Evolutionary conservation across 1,140 invertebrate species (phyloP).

Genomic region (Phortica variegata): DNA sequence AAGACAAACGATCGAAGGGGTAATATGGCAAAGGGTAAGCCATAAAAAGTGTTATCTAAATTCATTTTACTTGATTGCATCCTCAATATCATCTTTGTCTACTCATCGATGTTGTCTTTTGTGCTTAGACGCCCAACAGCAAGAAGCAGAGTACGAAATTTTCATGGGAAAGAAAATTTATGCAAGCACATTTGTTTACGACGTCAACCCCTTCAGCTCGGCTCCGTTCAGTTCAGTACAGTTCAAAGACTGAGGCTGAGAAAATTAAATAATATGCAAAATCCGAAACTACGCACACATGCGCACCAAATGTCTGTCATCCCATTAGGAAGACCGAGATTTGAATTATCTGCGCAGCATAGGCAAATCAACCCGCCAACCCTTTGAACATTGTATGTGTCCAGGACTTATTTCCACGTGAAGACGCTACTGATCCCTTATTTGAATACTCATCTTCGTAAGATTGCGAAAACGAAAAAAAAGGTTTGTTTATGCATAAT

Average conservation of each 20-base stretch:
- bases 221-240: too few species aligned
- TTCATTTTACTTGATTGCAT: constrained; percentile 44
- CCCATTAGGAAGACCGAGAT: constrained; percentile 32
- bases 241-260: too few species aligned
- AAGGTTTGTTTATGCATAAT: constrained; percentile 43
- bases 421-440: constrained; percentile 35
- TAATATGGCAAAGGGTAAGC: neutral
- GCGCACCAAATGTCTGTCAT: constrained; percentile 39
- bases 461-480: constrained; percentile 24
- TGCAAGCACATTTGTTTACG: neutral
- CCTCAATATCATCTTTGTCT: constrained; percentile 34
- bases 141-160: too few species aligned
- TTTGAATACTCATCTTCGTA: constrained; percentile 48
- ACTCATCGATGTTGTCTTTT: constrained; percentile 51
- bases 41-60: neutral
- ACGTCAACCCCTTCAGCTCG: constrained; percentile 23
- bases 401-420: constrained; percentile 15
- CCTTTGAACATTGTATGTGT: too few species aligned
- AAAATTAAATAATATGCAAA: constrained; percentile 54
- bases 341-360: constrained; percentile 35
- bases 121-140: constrained; percentile 41
- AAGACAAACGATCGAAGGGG: constrained; percentile 3
- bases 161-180: constrained; percentile 48
- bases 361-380: constrained; percentile 45
- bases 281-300: constrained; percentile 22